These are phyloP conservation scores for Fratercula arctica DNA, from an alignment of 2,797 vertebrate genomes.

Conservation along the genomic window DNA sequence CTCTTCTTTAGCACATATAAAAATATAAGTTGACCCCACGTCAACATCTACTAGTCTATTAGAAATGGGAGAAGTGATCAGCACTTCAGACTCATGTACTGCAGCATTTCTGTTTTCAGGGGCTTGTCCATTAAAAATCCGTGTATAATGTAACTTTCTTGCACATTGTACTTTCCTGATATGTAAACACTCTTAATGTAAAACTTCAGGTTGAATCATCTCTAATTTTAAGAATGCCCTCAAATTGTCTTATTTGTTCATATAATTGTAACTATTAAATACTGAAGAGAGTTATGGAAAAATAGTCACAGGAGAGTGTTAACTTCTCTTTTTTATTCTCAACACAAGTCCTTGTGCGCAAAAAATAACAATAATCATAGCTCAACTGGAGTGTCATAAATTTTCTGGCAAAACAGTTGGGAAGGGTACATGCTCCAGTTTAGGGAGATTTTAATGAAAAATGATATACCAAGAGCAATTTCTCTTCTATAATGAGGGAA, in stretches of 20 bases:
- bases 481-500: constrained; percentile 27
- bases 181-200: neutral
- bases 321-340: neutral
- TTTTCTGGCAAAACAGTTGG: neutral
- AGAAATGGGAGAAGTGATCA: neutral
- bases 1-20: neutral
- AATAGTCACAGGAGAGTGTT: neutral
- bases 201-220: neutral
- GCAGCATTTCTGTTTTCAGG: neutral
- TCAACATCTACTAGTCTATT: neutral
- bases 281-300: neutral
- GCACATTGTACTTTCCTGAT: neutral
- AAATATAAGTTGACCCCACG: neutral
- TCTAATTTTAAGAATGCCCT: neutral
- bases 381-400: neutral
- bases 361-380: neutral
- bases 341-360: neutral
- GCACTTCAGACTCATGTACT: neutral
- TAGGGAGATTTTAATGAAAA: constrained; percentile 43
- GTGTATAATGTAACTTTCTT: neutral
- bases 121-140: neutral
- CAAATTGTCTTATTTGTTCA: neutral
- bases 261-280: neutral
- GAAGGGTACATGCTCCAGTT: neutral
- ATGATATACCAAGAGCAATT: constrained; percentile 7